Evolutionary conservation across 2,888 invertebrate species (phyloP).

Genomic region (Acanthopleura granulata): DNA sequence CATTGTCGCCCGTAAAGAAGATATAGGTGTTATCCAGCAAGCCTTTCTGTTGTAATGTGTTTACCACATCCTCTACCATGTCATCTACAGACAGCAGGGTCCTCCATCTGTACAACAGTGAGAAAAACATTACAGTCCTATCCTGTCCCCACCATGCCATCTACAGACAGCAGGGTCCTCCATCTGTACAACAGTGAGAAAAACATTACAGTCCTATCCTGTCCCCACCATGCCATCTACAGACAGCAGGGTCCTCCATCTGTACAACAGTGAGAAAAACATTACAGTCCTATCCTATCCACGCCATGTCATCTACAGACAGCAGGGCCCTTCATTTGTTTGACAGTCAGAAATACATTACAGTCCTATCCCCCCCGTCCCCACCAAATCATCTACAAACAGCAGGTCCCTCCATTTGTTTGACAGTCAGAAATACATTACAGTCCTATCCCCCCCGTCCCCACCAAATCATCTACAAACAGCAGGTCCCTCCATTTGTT

Average conservation of each 20-base stretch:
- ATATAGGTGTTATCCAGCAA: conserved; percentile 83
- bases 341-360: conserved; percentile 64
- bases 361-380: conserved; percentile 53
- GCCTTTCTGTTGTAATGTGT: conserved; percentile 73
- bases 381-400: conserved; percentile 89
- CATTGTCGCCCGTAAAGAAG: conserved; percentile 90
- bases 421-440: conserved; percentile 1
- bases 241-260: no score
- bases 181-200: no score
- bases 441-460: no score
- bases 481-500: no score
- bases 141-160: no score
- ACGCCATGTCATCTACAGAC: no score
- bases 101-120: conserved; percentile 74
- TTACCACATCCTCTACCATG: conserved; percentile 78
- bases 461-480: no score
- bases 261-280: no score
- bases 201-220: no score
- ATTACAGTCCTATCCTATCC: no score
- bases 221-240: no score
- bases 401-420: conserved; percentile 81
- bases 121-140: neutral
- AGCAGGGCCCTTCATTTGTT: conserved; percentile 73
- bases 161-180: no score
- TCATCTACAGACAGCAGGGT: conserved; percentile 89